phyloP scores from a whole-genome alignment of 64 coral and sea anemone genomes.

The Pocillopora damicornis region DNA sequence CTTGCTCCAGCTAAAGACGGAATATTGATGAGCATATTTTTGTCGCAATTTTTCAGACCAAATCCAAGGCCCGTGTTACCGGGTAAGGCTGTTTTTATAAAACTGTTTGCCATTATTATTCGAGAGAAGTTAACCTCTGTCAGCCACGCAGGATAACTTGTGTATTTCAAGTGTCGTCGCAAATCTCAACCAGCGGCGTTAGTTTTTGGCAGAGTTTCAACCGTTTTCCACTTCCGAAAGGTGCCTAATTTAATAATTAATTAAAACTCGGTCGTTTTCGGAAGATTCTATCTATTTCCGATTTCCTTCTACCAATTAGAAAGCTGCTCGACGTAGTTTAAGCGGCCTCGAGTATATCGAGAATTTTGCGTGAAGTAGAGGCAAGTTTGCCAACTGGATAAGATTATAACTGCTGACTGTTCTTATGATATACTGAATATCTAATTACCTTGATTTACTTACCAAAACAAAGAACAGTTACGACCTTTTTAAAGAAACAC shows the following conservation, averaged over 20 bases:
- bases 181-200: neutral
- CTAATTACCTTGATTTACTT: no score
- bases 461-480: no score
- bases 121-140: neutral
- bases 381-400: neutral
- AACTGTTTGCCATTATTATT: neutral
- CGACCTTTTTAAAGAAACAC: no score
- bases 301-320: neutral
- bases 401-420: no score
- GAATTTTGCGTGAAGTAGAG: neutral
- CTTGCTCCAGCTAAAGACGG: neutral
- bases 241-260: neutral
- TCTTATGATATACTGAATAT: no score
- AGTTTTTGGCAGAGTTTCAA: neutral
- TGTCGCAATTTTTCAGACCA: neutral
- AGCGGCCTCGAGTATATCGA: neutral
- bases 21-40: constrained; percentile 20
- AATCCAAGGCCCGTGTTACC: neutral
- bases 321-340: neutral
- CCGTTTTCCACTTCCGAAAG: neutral
- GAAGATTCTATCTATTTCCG: neutral
- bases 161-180: neutral
- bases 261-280: neutral
- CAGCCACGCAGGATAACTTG: neutral
- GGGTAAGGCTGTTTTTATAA: constrained; percentile 5